phyloP scores from a whole-genome alignment of 2,113 vertebrate genomes.

The Xiphophorus couchianus region DNA sequence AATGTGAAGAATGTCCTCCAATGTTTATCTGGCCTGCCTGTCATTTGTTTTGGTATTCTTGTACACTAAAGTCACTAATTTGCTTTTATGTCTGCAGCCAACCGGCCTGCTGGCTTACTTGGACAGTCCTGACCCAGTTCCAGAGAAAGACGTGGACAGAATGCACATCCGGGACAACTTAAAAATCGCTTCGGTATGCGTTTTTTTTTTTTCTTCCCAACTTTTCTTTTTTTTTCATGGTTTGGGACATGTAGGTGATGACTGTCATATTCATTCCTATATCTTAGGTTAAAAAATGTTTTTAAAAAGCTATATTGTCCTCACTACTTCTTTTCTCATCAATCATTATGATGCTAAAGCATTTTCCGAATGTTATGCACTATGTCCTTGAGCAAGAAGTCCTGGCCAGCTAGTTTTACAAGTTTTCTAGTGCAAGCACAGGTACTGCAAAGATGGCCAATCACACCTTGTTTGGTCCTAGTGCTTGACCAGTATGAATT shows the following conservation, averaged over 20 bases:
- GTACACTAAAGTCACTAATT: neutral
- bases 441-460: too few relatives aligned
- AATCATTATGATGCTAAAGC: too few relatives aligned
- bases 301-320: neutral
- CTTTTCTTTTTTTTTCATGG: neutral
- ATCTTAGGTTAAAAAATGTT: neutral
- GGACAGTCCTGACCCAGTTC: constrained; percentile 92
- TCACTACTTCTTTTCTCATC: too few relatives aligned
- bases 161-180: constrained; percentile 98
- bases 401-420: too few relatives aligned
- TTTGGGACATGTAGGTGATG: too few relatives aligned
- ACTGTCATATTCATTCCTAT: too few relatives aligned
- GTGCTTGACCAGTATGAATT: too few relatives aligned
- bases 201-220: neutral
- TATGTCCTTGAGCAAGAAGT: too few relatives aligned
- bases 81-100: constrained; percentile 77
- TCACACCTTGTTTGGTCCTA: too few relatives aligned
- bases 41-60: constrained; percentile 7
- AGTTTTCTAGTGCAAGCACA: too few relatives aligned
- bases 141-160: constrained; percentile 94
- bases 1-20: constrained; percentile 1
- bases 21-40: constrained; percentile 1
- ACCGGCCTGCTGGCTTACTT: constrained; percentile 92
- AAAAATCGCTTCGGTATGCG: constrained; percentile 92
- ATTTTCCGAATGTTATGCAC: too few relatives aligned